Conservation (phyloP, 1,140 invertebrate species). For the Luehdorfia chinensis region DNA sequence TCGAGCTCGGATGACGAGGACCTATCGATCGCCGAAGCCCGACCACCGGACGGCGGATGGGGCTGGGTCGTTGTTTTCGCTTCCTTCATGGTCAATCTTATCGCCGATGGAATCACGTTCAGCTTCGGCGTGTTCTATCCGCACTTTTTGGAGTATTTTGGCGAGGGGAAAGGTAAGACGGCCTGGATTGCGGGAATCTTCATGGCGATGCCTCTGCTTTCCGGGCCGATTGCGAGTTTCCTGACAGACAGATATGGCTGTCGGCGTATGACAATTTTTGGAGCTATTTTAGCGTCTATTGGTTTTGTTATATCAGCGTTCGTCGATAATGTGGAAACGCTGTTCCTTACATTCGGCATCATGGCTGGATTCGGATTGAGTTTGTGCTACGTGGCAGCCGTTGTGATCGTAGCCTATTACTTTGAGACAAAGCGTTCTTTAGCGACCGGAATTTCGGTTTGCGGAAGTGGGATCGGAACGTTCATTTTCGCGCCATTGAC, state of each 20-base stretch:
- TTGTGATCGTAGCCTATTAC: conserved; percentile 97
- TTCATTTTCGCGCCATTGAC: conserved; percentile 95
- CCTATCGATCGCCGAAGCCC: conserved; percentile 79
- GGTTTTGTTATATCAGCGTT: conserved; percentile 91
- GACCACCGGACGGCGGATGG: conserved; percentile 87
- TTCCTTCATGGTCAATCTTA: conserved; percentile 93
- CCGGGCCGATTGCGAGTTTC: conserved; percentile 92
- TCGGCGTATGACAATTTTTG: conserved; percentile 87
- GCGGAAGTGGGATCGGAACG: conserved; percentile 92
- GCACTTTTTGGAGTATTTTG: conserved; percentile 88
- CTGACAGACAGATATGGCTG: conserved; percentile 93
- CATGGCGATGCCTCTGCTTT: conserved; percentile 92
- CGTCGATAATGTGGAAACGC: conserved; percentile 85
- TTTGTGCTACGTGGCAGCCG: conserved; percentile 91
- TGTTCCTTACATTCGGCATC: conserved; percentile 92
- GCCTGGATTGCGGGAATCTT: conserved; percentile 94
- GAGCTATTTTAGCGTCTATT: conserved; percentile 85
- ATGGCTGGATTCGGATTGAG: conserved; percentile 92
- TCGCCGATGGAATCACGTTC: conserved; percentile 93
- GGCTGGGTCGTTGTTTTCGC: conserved; percentile 90
- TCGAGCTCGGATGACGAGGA: conserved; percentile 79
- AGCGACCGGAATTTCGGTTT: conserved; percentile 95
- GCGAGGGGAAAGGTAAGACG: conserved; percentile 89
- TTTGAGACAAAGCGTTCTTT: conserved; percentile 95
- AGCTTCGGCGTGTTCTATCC: conserved; percentile 91